Evolutionary conservation across 2,113 vertebrate species (phyloP).

Genomic region (Coptodon rendalli): DNA sequence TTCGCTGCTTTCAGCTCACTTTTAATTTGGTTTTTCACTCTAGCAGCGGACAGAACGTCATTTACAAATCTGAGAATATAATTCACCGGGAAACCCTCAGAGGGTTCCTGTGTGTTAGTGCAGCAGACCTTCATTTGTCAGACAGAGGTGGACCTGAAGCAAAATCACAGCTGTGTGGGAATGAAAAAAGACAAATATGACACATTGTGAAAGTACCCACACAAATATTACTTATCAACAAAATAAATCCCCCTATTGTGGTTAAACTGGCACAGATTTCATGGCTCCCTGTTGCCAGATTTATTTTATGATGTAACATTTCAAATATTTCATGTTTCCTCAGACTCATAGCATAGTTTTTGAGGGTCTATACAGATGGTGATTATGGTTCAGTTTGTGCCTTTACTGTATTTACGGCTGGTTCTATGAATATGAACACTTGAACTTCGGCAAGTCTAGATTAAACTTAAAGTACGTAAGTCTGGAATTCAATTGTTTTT

Average conservation of each 20-base stretch:
- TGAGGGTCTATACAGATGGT: not conserved
- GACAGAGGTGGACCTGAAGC: not conserved
- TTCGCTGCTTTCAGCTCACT: not conserved
- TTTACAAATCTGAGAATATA: constrained; percentile 1
- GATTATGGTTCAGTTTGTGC: not conserved
- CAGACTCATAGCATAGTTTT: not conserved
- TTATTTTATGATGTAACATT: not conserved
- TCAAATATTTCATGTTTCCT: not conserved
- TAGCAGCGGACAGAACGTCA: not conserved
- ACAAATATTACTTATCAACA: not conserved
- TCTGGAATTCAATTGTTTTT: not conserved
- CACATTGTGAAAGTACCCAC: not conserved
- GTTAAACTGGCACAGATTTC: not conserved
- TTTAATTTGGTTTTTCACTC: constrained; percentile 11
- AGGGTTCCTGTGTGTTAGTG: not conserved
- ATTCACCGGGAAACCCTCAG: not conserved
- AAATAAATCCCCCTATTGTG: not conserved
- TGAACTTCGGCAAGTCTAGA: not conserved
- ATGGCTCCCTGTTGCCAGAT: not conserved
- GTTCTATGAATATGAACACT: not conserved
- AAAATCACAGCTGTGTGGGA: not conserved
- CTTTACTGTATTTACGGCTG: not conserved
- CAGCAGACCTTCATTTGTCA: not conserved
- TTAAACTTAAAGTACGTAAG: not conserved
- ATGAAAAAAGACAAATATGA: not conserved